Evolutionary conservation across 30 jellyfish, hydroid and myxozoan species (phyloP), one percentile per base, ranked within the genome.

Genomic region (Hydra vulgaris): DNA sequence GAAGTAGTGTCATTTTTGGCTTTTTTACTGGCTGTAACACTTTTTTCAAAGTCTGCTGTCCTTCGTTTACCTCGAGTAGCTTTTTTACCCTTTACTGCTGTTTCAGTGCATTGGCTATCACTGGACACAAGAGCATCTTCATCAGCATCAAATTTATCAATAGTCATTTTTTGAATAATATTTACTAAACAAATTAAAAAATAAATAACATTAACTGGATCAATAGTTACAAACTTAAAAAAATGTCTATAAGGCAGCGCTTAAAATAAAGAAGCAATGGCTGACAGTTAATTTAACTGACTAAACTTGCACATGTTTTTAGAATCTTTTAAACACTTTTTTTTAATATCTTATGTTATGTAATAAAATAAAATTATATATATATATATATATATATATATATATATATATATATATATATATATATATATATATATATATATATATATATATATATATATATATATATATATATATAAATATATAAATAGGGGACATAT

Each of bases 51-150:
- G 18, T 90, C 97, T 21, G 88, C 94, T 7, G 95, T 86, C 82
- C 95, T 70, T 52, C 97, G 71, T 52, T 90, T 90, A 15, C 97
- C 95, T 21, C 97, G 73, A 15, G 84, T 61, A 74, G 95, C 78
- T 73, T 89, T 85, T 66, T 87, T 90, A 18, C 95, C 70, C 12
- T 78, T 78, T 24, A 25, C 19, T 66, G 71, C 27, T 22, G 83
- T 40, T 25, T 80, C 87, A 12, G 70, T 61, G 25, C 84, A 19
- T 70, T 80, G 83, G 17, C 71, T 66, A 19, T 66, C 87, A 61
- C 84, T 68, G 18, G 84, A 26, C 70, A 70, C 23, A 5, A 78
- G 70, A 7, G 66, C 81, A 23, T 78, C 85, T 23, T 70, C 87
- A 21, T 80, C 87, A 20, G 40, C 73, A 70, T 68, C 87, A 22